Evolutionary conservation across 2,797 vertebrate genomes (phyloP), one percentile per base, ranked within the genome.

Genomic region (Masticophis lateralis): DNA sequence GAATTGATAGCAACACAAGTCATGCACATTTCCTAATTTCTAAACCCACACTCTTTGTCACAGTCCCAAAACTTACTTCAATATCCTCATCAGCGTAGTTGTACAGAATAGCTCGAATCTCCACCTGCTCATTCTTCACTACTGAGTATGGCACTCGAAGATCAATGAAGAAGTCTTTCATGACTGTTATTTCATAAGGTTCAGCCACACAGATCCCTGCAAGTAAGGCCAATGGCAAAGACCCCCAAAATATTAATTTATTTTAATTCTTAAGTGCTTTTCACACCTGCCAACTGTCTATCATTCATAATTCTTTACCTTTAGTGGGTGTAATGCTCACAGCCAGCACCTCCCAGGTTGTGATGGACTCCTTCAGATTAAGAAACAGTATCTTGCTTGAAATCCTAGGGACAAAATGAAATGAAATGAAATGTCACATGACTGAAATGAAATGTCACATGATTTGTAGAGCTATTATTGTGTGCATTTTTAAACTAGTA

Each of bases 281-380:
- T 20, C 13, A n/a, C 5, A 74, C 5, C 28, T 74, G 13, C 14
- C n/a, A 74, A 32, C 14, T 32, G 11, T 51, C 6, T 6, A 60
- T 37, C 13, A 1, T 0, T 0, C 22, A 7, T 1, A 2, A 59
- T 13, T 18, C 22, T 90, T 2, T 69, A 98, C 98, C 98, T 95
- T 98, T 98, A 56, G 74, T 95, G 1, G 96, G 92, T 0, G 98
- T 99, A 88, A 99, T 56, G 94, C 98, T 98, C 93, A 99, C 96
- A 0, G 98, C 99, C 92, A 97, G 96, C 7, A 99, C 96, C 94
- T 98, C 97, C 99, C 99, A 99, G 2, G 98, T 99, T 92, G 99
- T 99, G 96, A 99, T 99, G 20, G 98, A 98, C 56, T 99, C 98
- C 95, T 98, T 98, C 93, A 99, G 93, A 89, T 97, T 98, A 27